A percentile compares a stretch with the other conserved stretches of the same genome.
Evolutionary conservation across 1,140 invertebrate genomes (phyloP).

Genomic region (Camponotus floridanus): DNA sequence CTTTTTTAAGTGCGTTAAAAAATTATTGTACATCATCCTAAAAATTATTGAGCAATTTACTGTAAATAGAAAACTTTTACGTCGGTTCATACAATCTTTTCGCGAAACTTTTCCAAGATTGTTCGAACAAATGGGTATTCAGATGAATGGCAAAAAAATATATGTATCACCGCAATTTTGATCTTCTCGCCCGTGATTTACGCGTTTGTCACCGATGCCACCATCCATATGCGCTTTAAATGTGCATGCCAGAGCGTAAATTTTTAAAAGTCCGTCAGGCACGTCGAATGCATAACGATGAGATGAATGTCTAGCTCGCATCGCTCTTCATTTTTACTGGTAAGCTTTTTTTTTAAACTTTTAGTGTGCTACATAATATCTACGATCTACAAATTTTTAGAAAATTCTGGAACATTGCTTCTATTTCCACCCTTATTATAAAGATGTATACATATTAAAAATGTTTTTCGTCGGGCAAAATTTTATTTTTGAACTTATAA

Average conservation of each 20-base stretch:
- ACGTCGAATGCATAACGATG: slow-evolving; percentile 48
- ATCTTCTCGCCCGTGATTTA: slow-evolving; percentile 31
- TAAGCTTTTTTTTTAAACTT: slow-evolving; percentile 18
- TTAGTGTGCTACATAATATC: slow-evolving; percentile 8
- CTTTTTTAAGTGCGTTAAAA: background rate
- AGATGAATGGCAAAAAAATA: background rate
- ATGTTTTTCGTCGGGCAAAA: background rate
- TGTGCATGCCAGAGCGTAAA: slow-evolving; percentile 42
- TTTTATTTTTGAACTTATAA: background rate
- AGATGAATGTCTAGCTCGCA: slow-evolving; percentile 40
- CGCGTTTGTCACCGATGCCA: background rate
- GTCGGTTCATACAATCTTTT: background rate
- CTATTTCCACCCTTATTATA: background rate
- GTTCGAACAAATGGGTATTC: background rate
- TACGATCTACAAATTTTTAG: slow-evolving; percentile 34
- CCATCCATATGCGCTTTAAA: slow-evolving; percentile 37
- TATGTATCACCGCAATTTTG: background rate
- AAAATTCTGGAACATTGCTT: background rate
- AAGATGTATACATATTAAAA: background rate
- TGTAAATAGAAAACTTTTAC: background rate
- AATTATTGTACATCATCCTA: background rate
- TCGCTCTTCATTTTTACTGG: slow-evolving; percentile 47
- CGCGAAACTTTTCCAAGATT: slow-evolving; percentile 22
- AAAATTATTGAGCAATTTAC: background rate
- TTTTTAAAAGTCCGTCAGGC: slow-evolving; percentile 48